Percentiles rank a stretch among this genome's conserved stretches.
Evolutionary conservation across 2,113 vertebrate species (phyloP).

Genomic region (Glaucomys volans): DNA sequence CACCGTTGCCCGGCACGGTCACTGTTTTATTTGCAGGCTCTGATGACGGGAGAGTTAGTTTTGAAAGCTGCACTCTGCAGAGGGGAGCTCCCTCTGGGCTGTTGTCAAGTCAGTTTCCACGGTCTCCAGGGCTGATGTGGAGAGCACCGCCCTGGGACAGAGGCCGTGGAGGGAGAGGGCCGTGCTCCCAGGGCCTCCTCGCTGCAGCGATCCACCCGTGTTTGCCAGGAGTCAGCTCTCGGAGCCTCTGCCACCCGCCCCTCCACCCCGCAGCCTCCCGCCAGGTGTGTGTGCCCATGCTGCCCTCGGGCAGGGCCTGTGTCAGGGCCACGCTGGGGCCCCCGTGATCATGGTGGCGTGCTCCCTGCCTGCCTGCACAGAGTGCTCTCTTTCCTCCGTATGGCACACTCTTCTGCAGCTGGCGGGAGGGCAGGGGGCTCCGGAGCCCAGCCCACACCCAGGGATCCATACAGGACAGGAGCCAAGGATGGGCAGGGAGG

Average conservation of each 20-base stretch:
- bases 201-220: not conserved
- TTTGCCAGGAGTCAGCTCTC: not conserved
- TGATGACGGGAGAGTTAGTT: not conserved
- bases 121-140: not conserved
- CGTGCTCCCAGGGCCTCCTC: not conserved
- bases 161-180: not conserved
- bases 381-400: rapidly evolving
- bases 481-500: too few species aligned
- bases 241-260: too few species aligned
- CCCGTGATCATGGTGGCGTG: not conserved
- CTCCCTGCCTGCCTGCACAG: not conserved
- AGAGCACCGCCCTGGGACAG: not conserved
- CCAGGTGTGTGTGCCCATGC: too few species aligned
- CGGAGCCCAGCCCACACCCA: not conserved
- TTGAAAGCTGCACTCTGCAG: not conserved
- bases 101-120: slow-evolving; percentile 31
- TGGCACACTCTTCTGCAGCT: rapidly evolving
- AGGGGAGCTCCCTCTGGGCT: not conserved
- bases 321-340: not conserved
- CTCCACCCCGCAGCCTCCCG: not conserved
- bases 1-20: not conserved
- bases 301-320: too few species aligned
- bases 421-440: not conserved
- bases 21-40: not conserved
- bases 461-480: too few species aligned